These are phyloP conservation scores for Drosophila hamatofila DNA, from an alignment of 2,888 invertebrate genomes.

Conservation along the genomic window DNA sequence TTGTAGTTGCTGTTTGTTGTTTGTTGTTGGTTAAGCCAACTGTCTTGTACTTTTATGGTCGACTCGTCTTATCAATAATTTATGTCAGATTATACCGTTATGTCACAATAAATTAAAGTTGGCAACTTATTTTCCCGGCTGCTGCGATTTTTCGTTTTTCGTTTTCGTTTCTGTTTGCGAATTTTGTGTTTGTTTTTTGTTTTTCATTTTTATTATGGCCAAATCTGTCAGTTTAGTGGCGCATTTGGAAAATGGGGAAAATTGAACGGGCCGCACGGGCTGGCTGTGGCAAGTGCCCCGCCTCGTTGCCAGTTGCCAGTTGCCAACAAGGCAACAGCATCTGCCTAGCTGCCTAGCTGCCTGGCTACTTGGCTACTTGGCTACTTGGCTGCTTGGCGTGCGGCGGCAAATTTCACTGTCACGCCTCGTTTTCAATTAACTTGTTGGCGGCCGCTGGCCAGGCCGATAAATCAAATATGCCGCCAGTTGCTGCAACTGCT, in stretches of 20 bases:
- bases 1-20: constrained; percentile 17
- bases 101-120: constrained; percentile 84
- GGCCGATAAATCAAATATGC: constrained; percentile 72
- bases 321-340: constrained; percentile 2
- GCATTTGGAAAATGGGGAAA: constrained; percentile 76
- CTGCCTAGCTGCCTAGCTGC: not conserved
- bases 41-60: constrained; percentile 81
- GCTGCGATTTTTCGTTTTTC: constrained; percentile 22
- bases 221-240: constrained; percentile 81
- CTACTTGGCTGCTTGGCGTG: constrained; percentile 56
- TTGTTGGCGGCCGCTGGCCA: constrained; percentile 72
- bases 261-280: constrained; percentile 37
- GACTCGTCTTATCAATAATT: constrained; percentile 83
- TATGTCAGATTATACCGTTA: constrained; percentile 84
- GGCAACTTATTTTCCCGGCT: constrained; percentile 82
- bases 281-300: constrained; percentile 9
- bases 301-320: constrained; percentile 1
- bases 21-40: constrained; percentile 70
- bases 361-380: not conserved
- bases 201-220: constrained; percentile 76
- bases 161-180: constrained; percentile 18
- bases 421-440: constrained; percentile 79
- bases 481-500: constrained; percentile 36
- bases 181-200: not conserved
- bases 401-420: constrained; percentile 80